These are phyloP conservation scores for Samia ricini DNA, from an alignment of 1,140 invertebrate species.

Conservation along the genomic window DNA sequence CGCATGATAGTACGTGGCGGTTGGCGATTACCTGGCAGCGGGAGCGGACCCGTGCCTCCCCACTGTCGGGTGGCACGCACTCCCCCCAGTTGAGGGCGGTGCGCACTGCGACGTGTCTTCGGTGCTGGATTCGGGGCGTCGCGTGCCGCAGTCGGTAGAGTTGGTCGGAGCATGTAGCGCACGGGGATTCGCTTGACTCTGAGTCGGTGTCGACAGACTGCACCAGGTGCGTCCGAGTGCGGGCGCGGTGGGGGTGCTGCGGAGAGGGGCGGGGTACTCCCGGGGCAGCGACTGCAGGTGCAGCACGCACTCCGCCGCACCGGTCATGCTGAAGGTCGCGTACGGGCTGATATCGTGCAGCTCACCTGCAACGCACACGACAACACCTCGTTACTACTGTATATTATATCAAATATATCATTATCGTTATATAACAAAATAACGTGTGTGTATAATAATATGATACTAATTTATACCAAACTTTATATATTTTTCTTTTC, in stretches of 20 bases:
- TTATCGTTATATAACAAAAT: too few relatives aligned
- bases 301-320: conserved; percentile 75
- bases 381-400: background rate
- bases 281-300: conserved; percentile 81
- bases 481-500: too few relatives aligned
- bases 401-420: too few relatives aligned
- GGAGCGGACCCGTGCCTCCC: too few relatives aligned
- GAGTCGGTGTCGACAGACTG: conserved; percentile 74
- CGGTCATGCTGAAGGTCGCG: conserved; percentile 88
- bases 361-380: conserved; percentile 57
- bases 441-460: too few relatives aligned
- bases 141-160: conserved; percentile 49
- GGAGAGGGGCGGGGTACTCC: conserved; percentile 33
- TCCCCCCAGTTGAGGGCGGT: conserved; percentile 13
- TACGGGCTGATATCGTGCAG: conserved; percentile 91
- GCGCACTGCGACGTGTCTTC: conserved; percentile 46
- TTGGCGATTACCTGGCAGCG: conserved; percentile 35
- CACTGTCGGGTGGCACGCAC: conserved; percentile 22
- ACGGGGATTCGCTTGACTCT: conserved; percentile 85
- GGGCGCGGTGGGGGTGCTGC: background rate
- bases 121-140: conserved; percentile 46
- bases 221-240: too few relatives aligned
- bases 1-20: background rate
- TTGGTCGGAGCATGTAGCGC: conserved; percentile 79
- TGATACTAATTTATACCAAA: too few relatives aligned